A percentile compares a stretch with the other conserved stretches of the same genome.
Evolutionary conservation across 2,888 invertebrate species (phyloP).

Genomic region (Mythimna ferrago): DNA sequence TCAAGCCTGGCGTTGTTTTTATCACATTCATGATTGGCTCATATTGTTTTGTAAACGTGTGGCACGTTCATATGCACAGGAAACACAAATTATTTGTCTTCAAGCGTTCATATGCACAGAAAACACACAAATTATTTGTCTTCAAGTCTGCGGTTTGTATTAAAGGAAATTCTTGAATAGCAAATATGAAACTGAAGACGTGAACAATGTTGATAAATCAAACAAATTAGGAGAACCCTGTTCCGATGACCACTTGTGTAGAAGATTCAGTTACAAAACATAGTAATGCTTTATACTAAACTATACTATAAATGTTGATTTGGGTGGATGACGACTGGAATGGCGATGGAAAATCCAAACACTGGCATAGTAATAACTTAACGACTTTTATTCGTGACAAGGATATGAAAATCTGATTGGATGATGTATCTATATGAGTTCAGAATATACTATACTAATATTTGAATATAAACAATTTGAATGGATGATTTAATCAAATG

Average conservation of each 20-base stretch:
- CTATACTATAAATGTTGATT: constrained; percentile 1
- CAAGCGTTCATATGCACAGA: constrained; percentile 21
- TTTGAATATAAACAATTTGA: constrained; percentile 20
- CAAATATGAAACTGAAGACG: constrained; percentile 7
- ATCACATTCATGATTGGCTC: constrained; percentile 62
- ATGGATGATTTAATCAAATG: constrained; percentile 34
- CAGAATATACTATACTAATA: constrained; percentile 1
- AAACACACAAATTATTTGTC: constrained; percentile 18
- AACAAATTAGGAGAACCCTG: background rate
- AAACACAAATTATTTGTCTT: constrained; percentile 12
- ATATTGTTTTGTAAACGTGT: constrained; percentile 56
- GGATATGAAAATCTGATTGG: constrained; percentile 8
- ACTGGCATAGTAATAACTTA: background rate
- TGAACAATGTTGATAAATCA: background rate
- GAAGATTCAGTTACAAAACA: constrained; percentile 11
- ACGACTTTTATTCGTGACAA: constrained; percentile 12
- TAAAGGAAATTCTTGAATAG: constrained; percentile 1
- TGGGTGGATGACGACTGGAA: background rate
- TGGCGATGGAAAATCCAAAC: constrained; percentile 4
- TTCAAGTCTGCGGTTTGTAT: constrained; percentile 7
- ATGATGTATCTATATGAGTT: constrained; percentile 3
- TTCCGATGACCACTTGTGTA: background rate
- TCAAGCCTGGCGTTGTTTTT: constrained; percentile 66
- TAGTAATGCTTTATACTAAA: background rate
- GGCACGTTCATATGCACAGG: constrained; percentile 20